Evolutionary conservation across 2,113 vertebrate species (phyloP).

Genomic region (Cynopterus brachyotis): DNA sequence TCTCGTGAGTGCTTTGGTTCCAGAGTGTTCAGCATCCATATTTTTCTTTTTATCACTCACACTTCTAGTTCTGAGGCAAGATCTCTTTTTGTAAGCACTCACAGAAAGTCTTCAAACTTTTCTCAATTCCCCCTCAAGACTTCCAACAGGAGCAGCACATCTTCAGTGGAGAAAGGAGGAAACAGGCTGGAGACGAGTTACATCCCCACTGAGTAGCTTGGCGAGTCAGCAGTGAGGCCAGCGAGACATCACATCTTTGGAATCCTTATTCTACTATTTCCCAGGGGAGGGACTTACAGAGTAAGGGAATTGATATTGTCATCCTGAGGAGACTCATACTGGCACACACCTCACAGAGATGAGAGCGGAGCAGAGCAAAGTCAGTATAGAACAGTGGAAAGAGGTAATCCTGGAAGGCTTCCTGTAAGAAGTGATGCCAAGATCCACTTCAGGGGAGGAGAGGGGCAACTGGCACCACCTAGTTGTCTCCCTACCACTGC

Average conservation of each 20-base stretch:
- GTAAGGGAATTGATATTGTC: neutral
- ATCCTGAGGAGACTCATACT: neutral
- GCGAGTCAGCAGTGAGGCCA: neutral
- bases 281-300: neutral
- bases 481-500: neutral
- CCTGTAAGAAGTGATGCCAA: neutral
- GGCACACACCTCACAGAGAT: neutral
- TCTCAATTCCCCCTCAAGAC: neutral
- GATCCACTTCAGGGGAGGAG: neutral
- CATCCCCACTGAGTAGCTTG: accelerated
- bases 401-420: neutral
- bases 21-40: accelerated
- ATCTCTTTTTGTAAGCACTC: neutral
- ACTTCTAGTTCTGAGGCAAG: neutral
- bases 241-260: accelerated
- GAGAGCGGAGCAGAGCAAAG: neutral
- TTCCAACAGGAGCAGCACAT: neutral
- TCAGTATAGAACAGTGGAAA: neutral
- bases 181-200: neutral
- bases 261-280: neutral
- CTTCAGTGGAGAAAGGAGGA: neutral
- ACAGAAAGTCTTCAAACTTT: neutral
- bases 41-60: neutral
- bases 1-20: accelerated
- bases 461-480: neutral